Evolutionary conservation across 2,113 vertebrate genomes (phyloP).

Genomic region (Callocephalon fimbriatum): DNA sequence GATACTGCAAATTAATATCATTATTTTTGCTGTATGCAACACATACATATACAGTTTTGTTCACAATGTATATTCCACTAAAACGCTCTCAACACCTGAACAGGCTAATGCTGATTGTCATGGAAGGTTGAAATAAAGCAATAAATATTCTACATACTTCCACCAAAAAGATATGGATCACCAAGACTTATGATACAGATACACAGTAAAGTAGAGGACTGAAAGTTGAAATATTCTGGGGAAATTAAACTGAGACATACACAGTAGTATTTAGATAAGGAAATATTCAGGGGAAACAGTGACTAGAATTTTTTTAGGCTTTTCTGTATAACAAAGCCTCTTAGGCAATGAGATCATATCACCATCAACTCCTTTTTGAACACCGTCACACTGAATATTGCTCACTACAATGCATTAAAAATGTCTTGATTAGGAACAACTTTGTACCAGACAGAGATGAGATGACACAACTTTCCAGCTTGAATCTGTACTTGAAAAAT

Average conservation of each 20-base stretch:
- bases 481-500: neutral
- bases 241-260: neutral
- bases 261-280: neutral
- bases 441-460: neutral
- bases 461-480: neutral
- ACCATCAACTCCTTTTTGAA: neutral
- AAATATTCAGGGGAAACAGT: neutral
- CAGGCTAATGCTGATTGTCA: neutral
- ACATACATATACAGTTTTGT: neutral
- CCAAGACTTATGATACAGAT: neutral
- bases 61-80: neutral
- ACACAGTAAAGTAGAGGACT: neutral
- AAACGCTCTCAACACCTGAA: neutral
- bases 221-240: neutral
- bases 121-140: neutral
- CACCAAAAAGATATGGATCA: neutral
- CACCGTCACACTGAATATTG: neutral
- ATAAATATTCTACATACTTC: neutral
- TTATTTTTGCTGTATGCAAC: neutral
- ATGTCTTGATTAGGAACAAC: neutral
- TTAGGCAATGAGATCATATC: neutral
- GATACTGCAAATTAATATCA: neutral
- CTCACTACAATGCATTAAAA: neutral
- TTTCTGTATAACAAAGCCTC: neutral
- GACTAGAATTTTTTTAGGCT: rapidly evolving